Evolutionary conservation across 2,113 vertebrate genomes (phyloP).

Genomic region (Chunga burmeisteri): DNA sequence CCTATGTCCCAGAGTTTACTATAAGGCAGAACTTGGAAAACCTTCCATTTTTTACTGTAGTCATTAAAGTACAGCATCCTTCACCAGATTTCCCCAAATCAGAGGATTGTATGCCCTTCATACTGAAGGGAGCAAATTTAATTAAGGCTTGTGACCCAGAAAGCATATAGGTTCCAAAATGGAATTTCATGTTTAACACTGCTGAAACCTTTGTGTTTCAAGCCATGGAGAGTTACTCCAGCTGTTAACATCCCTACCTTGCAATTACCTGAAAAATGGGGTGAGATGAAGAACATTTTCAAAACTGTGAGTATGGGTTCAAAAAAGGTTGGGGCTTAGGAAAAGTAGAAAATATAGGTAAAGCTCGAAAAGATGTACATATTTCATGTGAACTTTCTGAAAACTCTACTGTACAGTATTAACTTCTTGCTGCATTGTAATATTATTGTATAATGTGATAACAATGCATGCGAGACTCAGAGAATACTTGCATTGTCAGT

Average conservation of each 20-base stretch:
- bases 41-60: background rate
- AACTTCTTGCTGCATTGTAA: background rate
- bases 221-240: background rate
- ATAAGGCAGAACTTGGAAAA: background rate
- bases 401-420: background rate
- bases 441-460: background rate
- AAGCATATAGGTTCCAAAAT: background rate
- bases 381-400: background rate
- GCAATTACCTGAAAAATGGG: background rate
- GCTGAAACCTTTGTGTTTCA: background rate
- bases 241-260: background rate
- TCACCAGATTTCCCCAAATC: background rate
- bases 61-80: background rate
- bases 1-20: background rate
- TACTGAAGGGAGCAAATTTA: background rate
- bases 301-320: background rate
- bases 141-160: background rate
- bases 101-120: background rate
- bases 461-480: background rate
- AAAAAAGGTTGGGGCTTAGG: background rate
- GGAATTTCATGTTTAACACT: background rate
- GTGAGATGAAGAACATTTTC: background rate
- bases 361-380: background rate
- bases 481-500: background rate
- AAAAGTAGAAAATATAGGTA: background rate